Conservation (phyloP, 2,113 vertebrate species). For the Thinocorus orbignyianus region DNA sequence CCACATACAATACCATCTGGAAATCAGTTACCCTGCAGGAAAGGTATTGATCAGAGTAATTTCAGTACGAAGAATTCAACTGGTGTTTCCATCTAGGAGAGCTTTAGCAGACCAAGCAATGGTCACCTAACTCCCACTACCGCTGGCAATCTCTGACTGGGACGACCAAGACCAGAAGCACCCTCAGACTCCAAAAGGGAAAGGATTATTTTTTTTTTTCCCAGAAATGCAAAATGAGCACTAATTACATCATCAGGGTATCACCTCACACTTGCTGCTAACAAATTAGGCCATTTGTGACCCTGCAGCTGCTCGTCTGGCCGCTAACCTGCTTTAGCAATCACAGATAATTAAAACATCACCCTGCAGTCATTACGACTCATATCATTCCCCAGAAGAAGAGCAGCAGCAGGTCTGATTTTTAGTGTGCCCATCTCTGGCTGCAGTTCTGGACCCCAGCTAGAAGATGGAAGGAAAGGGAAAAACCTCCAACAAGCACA, state of each 20-base stretch:
- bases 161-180: background rate
- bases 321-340: background rate
- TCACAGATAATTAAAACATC: background rate
- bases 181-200: background rate
- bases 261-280: background rate
- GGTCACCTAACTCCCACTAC: background rate
- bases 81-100: accelerated
- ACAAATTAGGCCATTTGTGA: background rate
- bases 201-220: background rate
- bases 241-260: background rate
- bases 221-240: background rate
- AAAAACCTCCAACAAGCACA: background rate
- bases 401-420: background rate
- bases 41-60: background rate
- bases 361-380: background rate
- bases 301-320: background rate
- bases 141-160: accelerated
- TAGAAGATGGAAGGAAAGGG: background rate
- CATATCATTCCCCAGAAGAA: background rate
- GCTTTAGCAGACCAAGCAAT: background rate
- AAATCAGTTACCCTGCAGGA: background rate
- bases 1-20: background rate
- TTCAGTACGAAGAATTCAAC: background rate
- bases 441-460: background rate
- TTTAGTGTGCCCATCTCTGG: background rate